A percentile compares a stretch with the other conserved stretches of the same genome.
Evolutionary conservation across 35 echinoderm and acorn worm species (phyloP).

Genomic region (Apostichopus californicus): DNA sequence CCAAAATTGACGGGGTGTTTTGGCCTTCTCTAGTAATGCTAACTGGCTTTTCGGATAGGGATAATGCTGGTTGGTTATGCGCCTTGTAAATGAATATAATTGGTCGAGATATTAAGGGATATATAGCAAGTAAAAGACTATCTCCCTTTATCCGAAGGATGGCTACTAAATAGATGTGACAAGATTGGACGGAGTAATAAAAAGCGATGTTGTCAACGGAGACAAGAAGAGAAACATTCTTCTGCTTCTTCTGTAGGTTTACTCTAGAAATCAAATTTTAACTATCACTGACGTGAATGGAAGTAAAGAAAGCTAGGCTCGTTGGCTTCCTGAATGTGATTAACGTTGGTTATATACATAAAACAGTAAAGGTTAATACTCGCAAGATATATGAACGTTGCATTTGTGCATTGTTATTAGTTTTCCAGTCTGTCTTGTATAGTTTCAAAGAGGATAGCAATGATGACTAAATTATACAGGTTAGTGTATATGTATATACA

Average conservation of each 20-base stretch:
- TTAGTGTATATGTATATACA: too few relatives aligned
- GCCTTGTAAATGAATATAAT: slow-evolving; percentile 16
- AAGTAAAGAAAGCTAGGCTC: not conserved
- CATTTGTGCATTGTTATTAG: too few relatives aligned
- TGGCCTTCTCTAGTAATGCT: slow-evolving; percentile 32
- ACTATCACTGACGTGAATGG: not conserved
- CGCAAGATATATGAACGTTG: too few relatives aligned
- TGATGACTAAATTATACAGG: too few relatives aligned
- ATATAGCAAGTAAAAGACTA: slow-evolving; percentile 1
- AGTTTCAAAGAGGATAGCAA: too few relatives aligned
- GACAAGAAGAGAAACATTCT: not conserved
- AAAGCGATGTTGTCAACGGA: slow-evolving; percentile 10
- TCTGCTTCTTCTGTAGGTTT: not conserved
- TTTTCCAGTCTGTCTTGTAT: too few relatives aligned
- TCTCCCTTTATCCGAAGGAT: not conserved
- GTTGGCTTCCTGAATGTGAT: not conserved
- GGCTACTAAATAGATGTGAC: not conserved
- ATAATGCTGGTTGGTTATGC: slow-evolving; percentile 15
- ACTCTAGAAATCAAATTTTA: slow-evolving; percentile 1
- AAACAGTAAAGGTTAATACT: not conserved
- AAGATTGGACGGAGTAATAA: slow-evolving; percentile 15
- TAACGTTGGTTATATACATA: not conserved
- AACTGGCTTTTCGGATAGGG: slow-evolving; percentile 8
- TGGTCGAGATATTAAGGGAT: not conserved
- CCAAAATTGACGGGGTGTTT: slow-evolving; percentile 4